Evolutionary conservation across 2,888 invertebrate genomes (phyloP).

Genomic region (Melikaiella ostensackeni): DNA sequence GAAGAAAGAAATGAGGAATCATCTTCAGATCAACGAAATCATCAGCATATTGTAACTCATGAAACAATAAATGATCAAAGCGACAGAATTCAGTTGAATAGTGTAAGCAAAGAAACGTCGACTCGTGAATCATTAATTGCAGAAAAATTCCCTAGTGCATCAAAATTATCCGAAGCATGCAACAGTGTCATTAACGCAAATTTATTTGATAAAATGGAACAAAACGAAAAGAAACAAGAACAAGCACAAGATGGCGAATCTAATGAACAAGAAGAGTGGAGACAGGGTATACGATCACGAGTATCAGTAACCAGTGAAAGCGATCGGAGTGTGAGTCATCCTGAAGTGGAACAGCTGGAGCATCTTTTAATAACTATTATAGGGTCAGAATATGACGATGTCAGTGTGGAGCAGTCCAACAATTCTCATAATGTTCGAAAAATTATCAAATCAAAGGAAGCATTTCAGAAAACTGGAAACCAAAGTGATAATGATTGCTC

Average conservation of each 20-base stretch:
- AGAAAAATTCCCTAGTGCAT: not conserved
- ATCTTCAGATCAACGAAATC: conserved; percentile 43
- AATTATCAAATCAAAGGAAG: conserved; percentile 45
- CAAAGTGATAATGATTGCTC: conserved; percentile 41
- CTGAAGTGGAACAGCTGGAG: conserved; percentile 71
- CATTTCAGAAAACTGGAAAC: conserved; percentile 56
- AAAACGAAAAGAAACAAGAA: conserved; percentile 40
- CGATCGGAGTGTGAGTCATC: conserved; percentile 56
- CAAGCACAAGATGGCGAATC: conserved; percentile 18
- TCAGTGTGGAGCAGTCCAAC: conserved; percentile 48
- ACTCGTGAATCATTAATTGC: conserved; percentile 18
- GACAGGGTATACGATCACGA: conserved; percentile 43
- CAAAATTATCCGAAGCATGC: not conserved
- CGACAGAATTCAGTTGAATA: conserved; percentile 53
- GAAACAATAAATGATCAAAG: conserved; percentile 36
- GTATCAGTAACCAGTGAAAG: conserved; percentile 27
- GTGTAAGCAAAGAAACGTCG: conserved; percentile 15
- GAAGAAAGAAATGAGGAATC: conserved; percentile 46
- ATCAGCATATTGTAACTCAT: not conserved
- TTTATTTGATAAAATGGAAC: conserved; percentile 39
- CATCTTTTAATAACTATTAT: conserved; percentile 69
- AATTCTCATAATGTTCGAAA: conserved; percentile 41
- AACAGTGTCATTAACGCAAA: conserved; percentile 44
- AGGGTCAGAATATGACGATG: conserved; percentile 65
- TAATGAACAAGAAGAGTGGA: conserved; percentile 22